Evolutionary conservation across 1,140 invertebrate species (phyloP).

Genomic region (Meloidogyne exigua): DNA sequence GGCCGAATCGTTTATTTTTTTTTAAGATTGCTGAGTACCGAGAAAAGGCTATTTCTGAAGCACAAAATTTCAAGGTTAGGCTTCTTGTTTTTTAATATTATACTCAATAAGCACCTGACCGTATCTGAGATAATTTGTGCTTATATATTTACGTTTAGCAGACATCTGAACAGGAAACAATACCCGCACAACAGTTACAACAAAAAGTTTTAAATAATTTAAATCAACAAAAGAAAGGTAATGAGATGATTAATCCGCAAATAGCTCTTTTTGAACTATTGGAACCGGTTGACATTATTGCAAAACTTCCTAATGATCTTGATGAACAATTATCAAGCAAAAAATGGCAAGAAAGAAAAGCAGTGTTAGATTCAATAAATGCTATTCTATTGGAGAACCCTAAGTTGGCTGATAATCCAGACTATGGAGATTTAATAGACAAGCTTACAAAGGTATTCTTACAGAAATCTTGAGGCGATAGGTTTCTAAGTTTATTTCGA

Average conservation of each 20-base stretch:
- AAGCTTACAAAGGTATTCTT: conserved; percentile 79
- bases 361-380: conserved; percentile 79
- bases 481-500: too few species aligned
- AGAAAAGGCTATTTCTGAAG: conserved; percentile 45
- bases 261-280: conserved; percentile 83
- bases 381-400: conserved; percentile 74
- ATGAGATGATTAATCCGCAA: too few species aligned
- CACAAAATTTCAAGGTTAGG: conserved; percentile 26
- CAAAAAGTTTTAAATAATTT: neutral
- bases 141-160: neutral
- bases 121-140: too few species aligned
- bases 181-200: too few species aligned
- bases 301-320: conserved; percentile 89
- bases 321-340: conserved; percentile 87
- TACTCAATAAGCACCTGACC: too few species aligned
- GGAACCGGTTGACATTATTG: conserved; percentile 85
- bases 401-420: conserved; percentile 19
- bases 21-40: conserved; percentile 29
- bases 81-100: too few species aligned
- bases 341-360: conserved; percentile 94
- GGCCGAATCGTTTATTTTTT: too few species aligned
- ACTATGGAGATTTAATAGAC: conserved; percentile 80
- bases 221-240: too few species aligned
- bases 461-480: too few species aligned
- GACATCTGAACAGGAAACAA: too few species aligned